These are phyloP conservation scores for Andrena hattorfiana DNA, from an alignment of 2,888 invertebrate genomes.

Conservation along the genomic window DNA sequence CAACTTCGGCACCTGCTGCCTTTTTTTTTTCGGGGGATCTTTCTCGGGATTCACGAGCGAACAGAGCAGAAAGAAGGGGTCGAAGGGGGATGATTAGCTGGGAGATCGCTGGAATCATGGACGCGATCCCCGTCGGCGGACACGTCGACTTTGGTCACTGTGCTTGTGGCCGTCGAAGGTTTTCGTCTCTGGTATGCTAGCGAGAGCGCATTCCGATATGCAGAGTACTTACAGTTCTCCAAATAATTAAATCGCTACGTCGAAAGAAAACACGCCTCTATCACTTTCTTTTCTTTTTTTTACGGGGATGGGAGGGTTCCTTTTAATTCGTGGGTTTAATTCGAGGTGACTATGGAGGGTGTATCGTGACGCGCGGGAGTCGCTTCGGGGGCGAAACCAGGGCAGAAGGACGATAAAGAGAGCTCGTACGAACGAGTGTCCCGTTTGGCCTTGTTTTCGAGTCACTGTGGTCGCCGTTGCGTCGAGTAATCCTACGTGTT, in stretches of 20 bases:
- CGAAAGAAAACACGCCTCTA: constrained; percentile 42
- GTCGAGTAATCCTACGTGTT: neutral
- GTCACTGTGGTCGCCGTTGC: neutral
- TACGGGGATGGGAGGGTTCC: neutral
- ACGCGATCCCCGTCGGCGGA: neutral
- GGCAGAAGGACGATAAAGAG: neutral
- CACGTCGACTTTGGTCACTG: constrained; percentile 17
- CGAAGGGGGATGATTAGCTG: neutral
- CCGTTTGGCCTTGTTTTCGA: neutral
- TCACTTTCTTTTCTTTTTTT: neutral
- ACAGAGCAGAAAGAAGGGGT: neutral
- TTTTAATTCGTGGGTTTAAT: neutral
- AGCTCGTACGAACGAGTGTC: too few species aligned
- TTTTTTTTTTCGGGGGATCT: neutral
- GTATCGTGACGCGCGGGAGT: constrained; percentile 9
- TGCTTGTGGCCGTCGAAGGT: neutral
- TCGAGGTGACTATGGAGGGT: neutral
- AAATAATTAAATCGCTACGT: constrained; percentile 42
- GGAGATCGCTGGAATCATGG: neutral
- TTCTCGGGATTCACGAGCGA: neutral
- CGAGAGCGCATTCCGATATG: constrained; percentile 41
- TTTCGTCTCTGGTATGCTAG: constrained; percentile 14
- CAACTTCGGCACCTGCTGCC: neutral
- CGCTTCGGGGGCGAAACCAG: neutral
- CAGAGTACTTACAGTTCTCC: constrained; percentile 55